phyloP scores from a whole-genome alignment of 1,140 invertebrate genomes.

The Phthorimaea operculella region DNA sequence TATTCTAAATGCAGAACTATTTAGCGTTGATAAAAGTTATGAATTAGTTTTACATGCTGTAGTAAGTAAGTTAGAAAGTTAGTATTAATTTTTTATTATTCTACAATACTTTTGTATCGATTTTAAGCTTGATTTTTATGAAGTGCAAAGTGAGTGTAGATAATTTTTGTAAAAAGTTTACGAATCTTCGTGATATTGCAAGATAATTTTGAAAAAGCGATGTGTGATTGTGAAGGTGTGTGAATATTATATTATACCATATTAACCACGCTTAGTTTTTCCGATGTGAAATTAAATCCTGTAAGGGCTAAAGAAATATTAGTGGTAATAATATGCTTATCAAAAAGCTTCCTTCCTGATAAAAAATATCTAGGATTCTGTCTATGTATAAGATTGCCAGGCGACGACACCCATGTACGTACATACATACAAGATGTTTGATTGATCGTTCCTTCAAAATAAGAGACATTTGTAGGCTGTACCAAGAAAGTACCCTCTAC shows the following conservation, averaged over 20 bases:
- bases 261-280: background rate
- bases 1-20: constrained; percentile 35
- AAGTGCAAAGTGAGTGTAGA: background rate
- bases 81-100: background rate
- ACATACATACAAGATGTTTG: too few species aligned
- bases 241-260: constrained; percentile 17
- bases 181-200: constrained; percentile 20
- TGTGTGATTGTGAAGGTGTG: constrained; percentile 22
- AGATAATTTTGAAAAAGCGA: constrained; percentile 23
- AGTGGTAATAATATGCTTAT: constrained; percentile 13
- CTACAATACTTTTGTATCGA: background rate
- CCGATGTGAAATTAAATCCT: constrained; percentile 11
- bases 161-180: constrained; percentile 21
- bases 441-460: too few species aligned
- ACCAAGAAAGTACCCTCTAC: too few species aligned
- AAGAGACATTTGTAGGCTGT: too few species aligned
- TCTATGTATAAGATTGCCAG: too few species aligned
- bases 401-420: too few species aligned
- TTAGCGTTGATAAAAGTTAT: constrained; percentile 18
- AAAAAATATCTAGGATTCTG: too few species aligned
- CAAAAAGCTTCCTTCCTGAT: too few species aligned
- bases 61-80: background rate
- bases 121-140: background rate
- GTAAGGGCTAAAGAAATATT: constrained; percentile 17
- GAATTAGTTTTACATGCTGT: constrained; percentile 33